Evolutionary conservation across 2,888 invertebrate species (phyloP), one percentile per base, ranked within the genome.

Genomic region (Celastrina argiolus): DNA sequence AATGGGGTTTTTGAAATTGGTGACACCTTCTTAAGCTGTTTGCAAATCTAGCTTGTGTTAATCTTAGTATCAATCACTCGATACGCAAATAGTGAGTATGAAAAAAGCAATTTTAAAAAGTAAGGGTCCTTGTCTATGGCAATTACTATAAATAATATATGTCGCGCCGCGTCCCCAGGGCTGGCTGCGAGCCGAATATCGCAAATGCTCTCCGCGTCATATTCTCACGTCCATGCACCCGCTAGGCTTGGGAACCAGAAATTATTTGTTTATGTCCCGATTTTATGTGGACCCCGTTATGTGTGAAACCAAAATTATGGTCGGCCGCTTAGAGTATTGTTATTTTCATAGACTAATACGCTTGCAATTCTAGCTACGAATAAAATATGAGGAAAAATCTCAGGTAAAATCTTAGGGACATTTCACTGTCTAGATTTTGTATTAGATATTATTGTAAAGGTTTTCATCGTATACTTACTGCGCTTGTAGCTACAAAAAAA

Each of bases 121-220:
- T 75, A 72, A 75, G 75, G 78, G 77, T 79, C 76, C 70, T 70
- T 69, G 69, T 71, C 73, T 68, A 71, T 75, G 68, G 72, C 85
- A 85, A 87, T 87, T 81, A 85, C 80, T 79, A 82, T 88, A 80
- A 87, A 87, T 88, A 87, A 85, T 87, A 87, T 84, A 88, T 86
- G 85, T 75, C 71, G 79, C 76, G 78, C 75, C 75, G 78, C 76
- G 66, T 81, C 85, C 78, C 83, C 58, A 36, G 83, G 81, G 84
- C 78, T 70, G 65, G 64, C 68, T 71, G 69, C 73, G 74, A 73
- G 75, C 76, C 73, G 73, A 80, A 84, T 85, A 83, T 84, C 81
- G 84, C 80, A 84, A 84, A 85, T 84, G 84, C 85, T 84, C 83
- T 80, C 77, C 83, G 79, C 78, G 80, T 78, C 80, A 80, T 82